Conservation (phyloP, 1,140 invertebrate genomes). For the honey bee (Apis mellifera) region Amel_HAv3.1 CM009931.2:8743501-8744000, state of each 20-base stretch:
- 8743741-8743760: neutral
- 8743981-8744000: slow-evolving; percentile 62
- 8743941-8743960: neutral
- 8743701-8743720: too few relatives aligned
- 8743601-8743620: too few relatives aligned
- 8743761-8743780: neutral
- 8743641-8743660: too few relatives aligned
- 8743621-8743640: too few relatives aligned
- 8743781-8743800: slow-evolving; percentile 8
- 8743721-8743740: neutral
- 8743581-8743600: too few relatives aligned
- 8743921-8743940: too few relatives aligned
- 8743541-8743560: too few relatives aligned
- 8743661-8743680: too few relatives aligned
- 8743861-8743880: slow-evolving; percentile 49
- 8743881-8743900: slow-evolving; percentile 1
- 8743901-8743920: neutral
- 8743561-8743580: too few relatives aligned
- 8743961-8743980: slow-evolving; percentile 65
- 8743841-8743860: slow-evolving; percentile 64
- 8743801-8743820: slow-evolving; percentile 15
- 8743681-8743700: too few relatives aligned
- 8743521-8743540: too few relatives aligned
- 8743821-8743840: slow-evolving; percentile 53
- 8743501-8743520: too few relatives aligned